A percentile compares a stretch with the other conserved stretches of the same genome.
phyloP scores from a whole-genome alignment of 2,888 invertebrate species.

The Spodoptera littoralis region DNA sequence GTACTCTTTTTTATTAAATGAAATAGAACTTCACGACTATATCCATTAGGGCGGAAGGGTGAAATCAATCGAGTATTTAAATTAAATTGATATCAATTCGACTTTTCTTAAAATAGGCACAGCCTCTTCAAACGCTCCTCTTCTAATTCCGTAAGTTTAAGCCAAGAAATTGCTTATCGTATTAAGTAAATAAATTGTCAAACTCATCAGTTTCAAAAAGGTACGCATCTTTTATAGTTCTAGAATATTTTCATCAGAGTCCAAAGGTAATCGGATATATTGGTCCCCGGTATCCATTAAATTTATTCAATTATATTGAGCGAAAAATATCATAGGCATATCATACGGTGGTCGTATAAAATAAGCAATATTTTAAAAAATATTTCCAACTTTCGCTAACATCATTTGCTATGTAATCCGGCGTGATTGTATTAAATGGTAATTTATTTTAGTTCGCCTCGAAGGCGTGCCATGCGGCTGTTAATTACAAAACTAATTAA shows the following conservation, averaged over 20 bases:
- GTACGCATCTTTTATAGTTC: neutral
- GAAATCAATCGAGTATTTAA: conserved; percentile 42
- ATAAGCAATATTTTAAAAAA: conserved; percentile 10
- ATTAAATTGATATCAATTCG: too few species aligned
- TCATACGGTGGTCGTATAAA: neutral
- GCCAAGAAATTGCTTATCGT: too few species aligned
- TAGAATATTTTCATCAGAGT: conserved; percentile 20
- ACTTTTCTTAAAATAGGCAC: neutral
- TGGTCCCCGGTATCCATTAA: conserved; percentile 43
- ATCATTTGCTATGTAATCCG: conserved; percentile 71
- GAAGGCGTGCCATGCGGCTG: conserved; percentile 77
- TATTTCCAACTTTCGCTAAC: conserved; percentile 15
- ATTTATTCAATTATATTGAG: conserved; percentile 40
- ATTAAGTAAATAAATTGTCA: too few species aligned
- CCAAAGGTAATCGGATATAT: conserved; percentile 34
- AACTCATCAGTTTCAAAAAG: too few species aligned
- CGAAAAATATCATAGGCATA: conserved; percentile 1
- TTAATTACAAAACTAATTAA: conserved; percentile 88
- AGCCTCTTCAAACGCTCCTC: conserved; percentile 16
- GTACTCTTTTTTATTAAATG: conserved; percentile 74
- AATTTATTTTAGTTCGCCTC: conserved; percentile 84
- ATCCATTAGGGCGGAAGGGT: conserved; percentile 19
- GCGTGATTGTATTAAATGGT: conserved; percentile 84
- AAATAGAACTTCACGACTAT: conserved; percentile 66
- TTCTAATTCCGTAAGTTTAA: neutral